Base-by-base conservation (phyloP, 2,888 invertebrate species). In the Agrilus biguttatus region DNA sequence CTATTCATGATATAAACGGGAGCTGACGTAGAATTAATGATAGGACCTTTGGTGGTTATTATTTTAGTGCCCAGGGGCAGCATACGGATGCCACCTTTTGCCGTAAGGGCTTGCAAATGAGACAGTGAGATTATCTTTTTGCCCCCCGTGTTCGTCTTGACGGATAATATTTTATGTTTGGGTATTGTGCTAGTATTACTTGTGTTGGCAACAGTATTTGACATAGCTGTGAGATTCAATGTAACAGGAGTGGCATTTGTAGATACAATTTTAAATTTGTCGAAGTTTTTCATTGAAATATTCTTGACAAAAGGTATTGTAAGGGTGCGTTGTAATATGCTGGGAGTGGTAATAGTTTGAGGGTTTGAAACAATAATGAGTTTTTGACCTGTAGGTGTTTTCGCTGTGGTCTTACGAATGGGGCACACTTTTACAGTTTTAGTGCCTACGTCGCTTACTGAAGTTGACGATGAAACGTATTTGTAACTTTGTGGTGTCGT, bases 301-400 rank as follows among this genome's bases (percentile, higher is more conserved):
- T 63, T 66, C 49, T 64, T 66, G 37, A 63, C 59, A 41, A 62
- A 59, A 2, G 65, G 63, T 41, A 65, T 62, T 14, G 63, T 60
- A 28, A 65, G 49, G 2, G 64, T 64, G 42, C 62, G 59, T 49
- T 66, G 65, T 37, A 65, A 51, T 47, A 65, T 64, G 51, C 62
- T 65, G 41, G 56, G 59, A 1, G 59, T 56, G n/a, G 60, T 55
- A 38, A 62, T 55, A 3, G 62, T 59, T 50, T 63, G 62, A 19
- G 64, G 56, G 49, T 61, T 64, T 7, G 65, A 65, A 37, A 66
- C 65, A 28, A 67, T 65, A 33, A 67, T 64, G 40, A 67, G 51
- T 51, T 66, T 67, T 47, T 67, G 66, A 14, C 62, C 60, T 13
- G 58, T 51, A 40, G 45, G 51, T 21, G 50, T 50, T 43, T 52